Evolutionary conservation across 2,797 vertebrate genomes (phyloP).

Genomic region (Anas georgica): DNA sequence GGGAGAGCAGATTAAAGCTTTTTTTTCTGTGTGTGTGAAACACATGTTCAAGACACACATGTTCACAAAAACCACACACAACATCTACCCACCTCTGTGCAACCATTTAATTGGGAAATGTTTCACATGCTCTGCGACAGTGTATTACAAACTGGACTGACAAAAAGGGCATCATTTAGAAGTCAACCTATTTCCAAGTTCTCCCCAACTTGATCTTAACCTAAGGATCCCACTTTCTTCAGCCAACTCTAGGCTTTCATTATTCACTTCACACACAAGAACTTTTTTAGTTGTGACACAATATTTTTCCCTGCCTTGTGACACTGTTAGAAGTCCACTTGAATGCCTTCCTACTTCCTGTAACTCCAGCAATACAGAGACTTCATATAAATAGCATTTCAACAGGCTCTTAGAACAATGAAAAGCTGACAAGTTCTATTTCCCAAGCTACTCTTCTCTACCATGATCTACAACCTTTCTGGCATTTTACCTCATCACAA

Average conservation of each 20-base stretch:
- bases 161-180: background rate
- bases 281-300: background rate
- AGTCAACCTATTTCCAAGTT: background rate
- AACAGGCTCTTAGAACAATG: background rate
- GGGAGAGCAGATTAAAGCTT: background rate
- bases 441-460: background rate
- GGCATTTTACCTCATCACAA: slow-evolving; percentile 30
- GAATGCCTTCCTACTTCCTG: background rate
- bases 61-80: fast-evolving
- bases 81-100: background rate
- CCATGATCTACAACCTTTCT: background rate
- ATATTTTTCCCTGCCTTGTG: background rate
- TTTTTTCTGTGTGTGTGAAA: background rate
- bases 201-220: background rate
- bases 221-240: background rate
- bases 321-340: background rate
- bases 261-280: background rate
- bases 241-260: background rate
- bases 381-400: background rate
- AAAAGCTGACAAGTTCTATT: no score
- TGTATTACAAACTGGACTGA: background rate
- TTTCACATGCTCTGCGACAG: background rate
- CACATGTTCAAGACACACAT: background rate
- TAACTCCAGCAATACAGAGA: background rate
- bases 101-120: background rate